Base-by-base conservation (phyloP, 2,797 vertebrate genomes). In the Lepidocolaptes lacrymiger region DNA sequence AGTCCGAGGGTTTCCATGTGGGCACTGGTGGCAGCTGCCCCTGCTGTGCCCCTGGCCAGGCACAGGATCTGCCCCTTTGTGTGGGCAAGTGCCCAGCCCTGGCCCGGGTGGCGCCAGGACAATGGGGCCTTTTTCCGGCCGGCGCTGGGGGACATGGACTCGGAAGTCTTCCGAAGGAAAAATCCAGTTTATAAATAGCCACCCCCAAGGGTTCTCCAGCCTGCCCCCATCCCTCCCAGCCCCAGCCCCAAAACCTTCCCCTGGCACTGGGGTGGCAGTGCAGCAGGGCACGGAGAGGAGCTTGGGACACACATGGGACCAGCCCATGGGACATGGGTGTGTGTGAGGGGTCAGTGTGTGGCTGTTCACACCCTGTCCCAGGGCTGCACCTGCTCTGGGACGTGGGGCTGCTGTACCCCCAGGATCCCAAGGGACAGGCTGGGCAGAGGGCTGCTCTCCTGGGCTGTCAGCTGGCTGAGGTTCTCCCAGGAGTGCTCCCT, bases 221-320 rank as follows among this genome's bases (percentile, higher is more conserved):
- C 55, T 52, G 34, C 43, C 39, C 51, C 54, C 41, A 16, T 14
- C 48, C 37, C 26, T 1, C 14, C 46, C 41, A 36, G 32, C 58
- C 23, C 55, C 32, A 43, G 28, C 62, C 23, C 55, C 34, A 46
- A 9, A 32, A n/a, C 58, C 58, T 72, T 34, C 10, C 24, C 76
- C 46, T 28, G 0, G 20, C 21, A 3, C 8, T 0, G 0, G 51
- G 61, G 44, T 41, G 0, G 2, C 61, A 3, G 14, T 0, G 21
- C 32, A 10, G 22, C 4, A 1, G 20, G 51, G 41, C 37, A 10
- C 58, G 51, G 28, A 78, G 55, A 14, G 36, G 37, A 73, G 49
- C 48, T 6, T 1, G 37, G 48, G 32, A 4, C n/a, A 28, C 1
- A 0, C 8, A 39, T 5, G 7, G 52, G 56, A 49, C 6, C 16